Evolutionary conservation across 2,888 invertebrate species (phyloP).

Genomic region (Mythimna lalbum): DNA sequence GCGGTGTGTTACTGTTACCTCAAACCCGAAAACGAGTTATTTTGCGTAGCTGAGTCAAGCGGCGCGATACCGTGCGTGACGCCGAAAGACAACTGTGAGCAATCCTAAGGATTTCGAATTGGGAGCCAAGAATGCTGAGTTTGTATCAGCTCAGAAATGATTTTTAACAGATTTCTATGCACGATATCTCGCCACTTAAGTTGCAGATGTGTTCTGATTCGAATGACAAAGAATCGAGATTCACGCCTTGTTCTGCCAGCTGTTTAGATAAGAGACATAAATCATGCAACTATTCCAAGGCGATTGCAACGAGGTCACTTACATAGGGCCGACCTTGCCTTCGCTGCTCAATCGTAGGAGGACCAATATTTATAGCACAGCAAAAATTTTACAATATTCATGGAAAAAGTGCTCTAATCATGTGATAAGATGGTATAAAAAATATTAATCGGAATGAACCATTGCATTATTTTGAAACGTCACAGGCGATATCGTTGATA

Average conservation of each 20-base stretch:
- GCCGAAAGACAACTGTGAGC: constrained; percentile 66
- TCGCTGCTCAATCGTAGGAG: constrained; percentile 81
- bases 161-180: constrained; percentile 26
- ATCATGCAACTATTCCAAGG: constrained; percentile 90
- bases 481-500: constrained; percentile 26
- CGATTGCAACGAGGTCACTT: constrained; percentile 87
- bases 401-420: constrained; percentile 33
- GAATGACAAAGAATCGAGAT: constrained; percentile 69
- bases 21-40: constrained; percentile 83
- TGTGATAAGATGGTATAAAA: background rate
- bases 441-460: background rate
- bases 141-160: constrained; percentile 14
- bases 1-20: constrained; percentile 82
- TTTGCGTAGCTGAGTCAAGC: constrained; percentile 80
- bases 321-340: constrained; percentile 88
- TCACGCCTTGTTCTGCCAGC: constrained; percentile 74
- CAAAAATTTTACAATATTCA: constrained; percentile 44
- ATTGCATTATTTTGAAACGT: constrained; percentile 15
- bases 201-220: constrained; percentile 65
- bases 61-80: constrained; percentile 69
- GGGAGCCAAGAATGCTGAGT: constrained; percentile 23
- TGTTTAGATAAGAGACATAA: constrained; percentile 84
- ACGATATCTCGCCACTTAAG: constrained; percentile 28
- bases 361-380: constrained; percentile 72
- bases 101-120: constrained; percentile 59